Percentiles rank a stretch among this genome's conserved stretches.
phyloP scores from a whole-genome alignment of 2,888 invertebrate species.

The Microplitis manilae region DNA sequence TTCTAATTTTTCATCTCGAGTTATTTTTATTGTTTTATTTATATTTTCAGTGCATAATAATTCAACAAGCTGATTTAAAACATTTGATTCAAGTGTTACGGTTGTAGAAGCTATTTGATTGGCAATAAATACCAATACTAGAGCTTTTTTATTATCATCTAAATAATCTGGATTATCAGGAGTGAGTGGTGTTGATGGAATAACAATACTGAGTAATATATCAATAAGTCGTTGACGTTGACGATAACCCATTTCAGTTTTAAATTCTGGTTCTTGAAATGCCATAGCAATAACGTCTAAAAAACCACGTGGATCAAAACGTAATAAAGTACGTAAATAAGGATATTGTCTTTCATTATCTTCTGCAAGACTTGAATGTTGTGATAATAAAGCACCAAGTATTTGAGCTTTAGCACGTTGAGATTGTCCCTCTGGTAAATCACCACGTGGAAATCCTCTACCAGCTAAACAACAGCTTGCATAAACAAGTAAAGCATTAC shows the following conservation, averaged over 20 bases:
- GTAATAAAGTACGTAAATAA: conserved; percentile 79
- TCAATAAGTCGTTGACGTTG: conserved; percentile 85
- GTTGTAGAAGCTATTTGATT: conserved; percentile 66
- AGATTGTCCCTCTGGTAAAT: conserved; percentile 77
- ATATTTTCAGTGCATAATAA: conserved; percentile 58
- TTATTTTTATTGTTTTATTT: conserved; percentile 40
- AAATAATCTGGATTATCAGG: conserved; percentile 63
- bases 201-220: conserved; percentile 83
- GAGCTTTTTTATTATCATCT: conserved; percentile 60
- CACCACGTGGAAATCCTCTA: conserved; percentile 85
- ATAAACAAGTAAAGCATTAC: conserved; percentile 89
- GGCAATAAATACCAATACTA: conserved; percentile 65
- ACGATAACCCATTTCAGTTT: conserved; percentile 79
- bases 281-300: conserved; percentile 88
- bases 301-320: conserved; percentile 89
- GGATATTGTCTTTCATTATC: conserved; percentile 80
- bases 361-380: conserved; percentile 78
- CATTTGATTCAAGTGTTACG: conserved; percentile 60
- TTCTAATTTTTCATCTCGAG: conserved; percentile 61
- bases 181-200: conserved; percentile 69
- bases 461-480: conserved; percentile 91
- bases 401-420: conserved; percentile 83
- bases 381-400: conserved; percentile 79
- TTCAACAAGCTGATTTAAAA: conserved; percentile 63
- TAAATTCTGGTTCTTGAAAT: conserved; percentile 86